Conservation (phyloP, 2,888 invertebrate species). For the Protonemura montana region DNA sequence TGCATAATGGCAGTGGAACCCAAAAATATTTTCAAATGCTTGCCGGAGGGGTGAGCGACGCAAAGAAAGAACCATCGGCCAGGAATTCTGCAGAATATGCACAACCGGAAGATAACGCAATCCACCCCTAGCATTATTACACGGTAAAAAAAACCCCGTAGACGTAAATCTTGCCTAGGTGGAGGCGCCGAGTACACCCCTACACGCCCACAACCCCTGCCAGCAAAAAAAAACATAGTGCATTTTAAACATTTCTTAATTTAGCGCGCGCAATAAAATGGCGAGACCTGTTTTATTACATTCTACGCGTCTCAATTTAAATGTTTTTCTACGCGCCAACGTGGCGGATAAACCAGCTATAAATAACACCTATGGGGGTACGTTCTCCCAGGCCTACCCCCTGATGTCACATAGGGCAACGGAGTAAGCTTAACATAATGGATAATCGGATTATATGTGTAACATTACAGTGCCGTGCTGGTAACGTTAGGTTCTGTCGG, state of each 20-base stretch:
- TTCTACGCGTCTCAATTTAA: conserved; percentile 34
- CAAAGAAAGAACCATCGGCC: too few relatives aligned
- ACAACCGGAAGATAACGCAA: neutral
- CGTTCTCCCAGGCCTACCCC: neutral
- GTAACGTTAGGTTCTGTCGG: neutral
- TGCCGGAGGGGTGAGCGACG: neutral
- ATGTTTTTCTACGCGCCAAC: conserved; percentile 29
- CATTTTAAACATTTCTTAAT: neutral
- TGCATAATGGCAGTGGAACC: neutral
- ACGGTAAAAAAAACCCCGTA: neutral
- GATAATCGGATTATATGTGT: conserved; percentile 33
- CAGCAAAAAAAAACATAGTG: neutral
- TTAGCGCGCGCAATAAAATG: neutral
- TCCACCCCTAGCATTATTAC: neutral
- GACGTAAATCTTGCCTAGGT: neutral
- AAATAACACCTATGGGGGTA: conserved; percentile 39
- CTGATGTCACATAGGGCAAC: neutral
- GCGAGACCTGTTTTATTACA: conserved; percentile 1
- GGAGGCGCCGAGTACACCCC: neutral
- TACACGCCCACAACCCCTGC: neutral
- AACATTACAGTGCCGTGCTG: neutral
- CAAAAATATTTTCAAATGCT: neutral
- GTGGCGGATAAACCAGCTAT: conserved; percentile 9
- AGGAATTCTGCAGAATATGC: neutral
- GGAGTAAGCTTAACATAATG: conserved; percentile 31